Evolutionary conservation across 1,140 invertebrate species (phyloP), one percentile per base, ranked within the genome.

Genomic region (Ladona fulva): DNA sequence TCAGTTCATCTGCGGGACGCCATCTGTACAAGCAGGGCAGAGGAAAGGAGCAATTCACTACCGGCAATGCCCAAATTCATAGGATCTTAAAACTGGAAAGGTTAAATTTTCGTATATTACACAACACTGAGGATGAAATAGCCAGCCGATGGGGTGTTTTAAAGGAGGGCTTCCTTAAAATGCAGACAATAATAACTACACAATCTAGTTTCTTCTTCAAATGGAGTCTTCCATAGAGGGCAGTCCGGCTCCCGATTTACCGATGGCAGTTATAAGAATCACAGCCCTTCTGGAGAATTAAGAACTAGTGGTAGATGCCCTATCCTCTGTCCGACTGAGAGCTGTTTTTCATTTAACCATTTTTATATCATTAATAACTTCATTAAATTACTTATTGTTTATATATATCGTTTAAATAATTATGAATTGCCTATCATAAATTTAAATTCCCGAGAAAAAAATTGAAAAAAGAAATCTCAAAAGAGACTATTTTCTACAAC

Each of bases 261-360:
- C 77, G 76, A 78, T 79, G 78, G 79, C 79, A 79, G 78, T 79
- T 80, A 77, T 80, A 74, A 79, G 74, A 81, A 81, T 80, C 79
- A 81, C 79, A 81, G 79, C 79, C 79, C 52, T 66, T 66, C 52
- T 66, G 52, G 16, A 66, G 52, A 66, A 66, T 66, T 66, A 66
- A 78, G 77, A 77, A 77, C 77, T 78, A 81, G 80, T 77, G 52
- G 78, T 77, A 25, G 52, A 37, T 74, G 73, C n/a, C 74, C 75
- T 76, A 74, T 76, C 78, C 79, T 79, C 79, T 80, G 79, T 77
- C 79, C 74, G 74, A 75, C 78, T 76, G 74, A 80, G 78, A 75
- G 78, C 77, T 77, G 76, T 73, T 79, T 5, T 37, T 78, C 74
- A 77, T 77, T 77, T 78, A 79, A 75, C 75, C 75, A 52, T 25